Evolutionary conservation across 1,140 invertebrate species (phyloP).

Genomic region (Vanessa atalanta): DNA sequence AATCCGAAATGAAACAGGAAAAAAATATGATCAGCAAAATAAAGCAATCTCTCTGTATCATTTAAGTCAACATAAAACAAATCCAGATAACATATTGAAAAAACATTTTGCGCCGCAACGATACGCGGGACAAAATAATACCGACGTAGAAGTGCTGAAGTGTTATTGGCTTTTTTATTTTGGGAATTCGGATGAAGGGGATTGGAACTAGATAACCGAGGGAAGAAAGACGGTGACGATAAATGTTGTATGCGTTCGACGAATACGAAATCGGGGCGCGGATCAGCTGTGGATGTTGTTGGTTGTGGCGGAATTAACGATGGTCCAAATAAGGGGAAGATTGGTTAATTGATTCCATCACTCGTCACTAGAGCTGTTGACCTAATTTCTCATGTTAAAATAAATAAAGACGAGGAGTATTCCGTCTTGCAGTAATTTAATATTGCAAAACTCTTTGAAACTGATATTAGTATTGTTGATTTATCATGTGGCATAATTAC

Average conservation of each 20-base stretch:
- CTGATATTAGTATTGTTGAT: too few relatives aligned
- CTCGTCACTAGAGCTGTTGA: neutral
- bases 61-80: slow-evolving; percentile 6
- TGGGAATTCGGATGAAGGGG: neutral
- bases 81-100: slow-evolving; percentile 1
- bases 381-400: neutral
- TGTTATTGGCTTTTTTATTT: neutral
- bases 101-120: neutral
- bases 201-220: neutral
- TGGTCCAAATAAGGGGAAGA: neutral
- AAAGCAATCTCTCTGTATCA: neutral
- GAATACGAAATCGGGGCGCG: neutral
- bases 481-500: too few relatives aligned
- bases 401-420: too few relatives aligned
- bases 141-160: slow-evolving; percentile 3
- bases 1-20: neutral
- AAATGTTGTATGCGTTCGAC: neutral
- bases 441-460: too few relatives aligned
- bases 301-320: neutral
- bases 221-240: neutral
- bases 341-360: neutral
- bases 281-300: neutral
- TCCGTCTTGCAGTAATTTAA: too few relatives aligned
- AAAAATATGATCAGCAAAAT: slow-evolving; percentile 7
- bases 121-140: neutral